Evolutionary conservation across 2,888 invertebrate genomes (phyloP).

Genomic region (Lepidocyrtinus sp.): DNA sequence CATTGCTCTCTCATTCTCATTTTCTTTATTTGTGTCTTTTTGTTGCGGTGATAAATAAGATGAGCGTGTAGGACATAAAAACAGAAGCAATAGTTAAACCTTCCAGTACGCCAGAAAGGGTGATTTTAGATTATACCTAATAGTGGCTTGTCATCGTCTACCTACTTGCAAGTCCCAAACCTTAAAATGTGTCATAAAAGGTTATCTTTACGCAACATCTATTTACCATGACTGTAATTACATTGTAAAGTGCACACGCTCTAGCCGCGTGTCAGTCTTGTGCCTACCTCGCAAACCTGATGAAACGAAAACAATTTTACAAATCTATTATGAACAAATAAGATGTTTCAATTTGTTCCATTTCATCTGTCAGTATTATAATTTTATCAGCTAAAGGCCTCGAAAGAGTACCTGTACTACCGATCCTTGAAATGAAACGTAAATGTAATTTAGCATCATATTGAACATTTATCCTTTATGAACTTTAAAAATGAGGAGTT

Average conservation of each 20-base stretch:
- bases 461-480: too few species aligned
- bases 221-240: background rate
- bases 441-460: too few species aligned
- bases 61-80: constrained; percentile 1
- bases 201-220: background rate
- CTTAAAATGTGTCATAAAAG: constrained; percentile 1
- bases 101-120: too few species aligned
- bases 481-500: too few species aligned
- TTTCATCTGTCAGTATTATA: too few species aligned
- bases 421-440: too few species aligned
- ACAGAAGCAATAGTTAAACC: background rate
- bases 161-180: background rate
- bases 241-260: background rate
- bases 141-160: background rate
- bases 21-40: constrained; percentile 14
- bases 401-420: too few species aligned
- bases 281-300: constrained; percentile 6
- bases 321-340: constrained; percentile 39
- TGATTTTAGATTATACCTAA: too few species aligned
- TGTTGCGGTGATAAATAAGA: constrained; percentile 16
- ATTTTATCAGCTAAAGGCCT: too few species aligned
- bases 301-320: constrained; percentile 42
- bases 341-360: background rate
- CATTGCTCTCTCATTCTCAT: constrained; percentile 18
- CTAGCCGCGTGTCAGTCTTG: constrained; percentile 19